A percentile compares a stretch with the other conserved stretches of the same genome.
Evolutionary conservation across 2,888 invertebrate species (phyloP).

Genomic region (Baccha elongata): DNA sequence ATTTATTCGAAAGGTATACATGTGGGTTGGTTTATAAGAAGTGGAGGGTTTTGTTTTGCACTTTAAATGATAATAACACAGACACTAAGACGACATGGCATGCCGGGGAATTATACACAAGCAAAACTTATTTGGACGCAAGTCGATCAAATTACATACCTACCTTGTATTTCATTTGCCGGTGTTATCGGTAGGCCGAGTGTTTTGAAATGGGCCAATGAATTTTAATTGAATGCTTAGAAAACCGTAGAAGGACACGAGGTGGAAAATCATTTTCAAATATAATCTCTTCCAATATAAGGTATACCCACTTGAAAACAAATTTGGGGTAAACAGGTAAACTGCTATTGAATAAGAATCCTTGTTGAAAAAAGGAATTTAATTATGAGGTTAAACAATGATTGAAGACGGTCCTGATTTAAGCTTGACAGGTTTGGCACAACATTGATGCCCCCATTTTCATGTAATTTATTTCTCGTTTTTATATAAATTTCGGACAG

Average conservation of each 20-base stretch:
- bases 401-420: conserved; percentile 29
- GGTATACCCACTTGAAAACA: too few relatives aligned
- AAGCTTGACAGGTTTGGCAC: conserved; percentile 15
- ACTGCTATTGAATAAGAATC: neutral
- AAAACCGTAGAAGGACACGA: neutral
- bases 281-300: conserved; percentile 30
- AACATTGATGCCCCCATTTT: conserved; percentile 29
- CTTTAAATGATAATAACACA: conserved; percentile 8
- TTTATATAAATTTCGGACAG: neutral
- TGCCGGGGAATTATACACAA: conserved; percentile 1
- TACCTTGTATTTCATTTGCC: neutral
- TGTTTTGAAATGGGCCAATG: conserved; percentile 17
- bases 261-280: conserved; percentile 36
- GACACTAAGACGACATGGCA: neutral
- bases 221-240: conserved; percentile 8
- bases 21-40: neutral
- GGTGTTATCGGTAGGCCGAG: neutral
- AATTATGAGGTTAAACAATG: conserved; percentile 22
- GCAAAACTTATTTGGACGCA: neutral
- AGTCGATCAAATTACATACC: conserved; percentile 19
- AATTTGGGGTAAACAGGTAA: neutral
- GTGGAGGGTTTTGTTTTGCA: neutral
- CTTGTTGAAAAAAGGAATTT: conserved; percentile 16
- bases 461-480: neutral
- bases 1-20: conserved; percentile 15